Evolutionary conservation across 2,888 invertebrate genomes (phyloP).

Genomic region (Troides oblongomaculatus): DNA sequence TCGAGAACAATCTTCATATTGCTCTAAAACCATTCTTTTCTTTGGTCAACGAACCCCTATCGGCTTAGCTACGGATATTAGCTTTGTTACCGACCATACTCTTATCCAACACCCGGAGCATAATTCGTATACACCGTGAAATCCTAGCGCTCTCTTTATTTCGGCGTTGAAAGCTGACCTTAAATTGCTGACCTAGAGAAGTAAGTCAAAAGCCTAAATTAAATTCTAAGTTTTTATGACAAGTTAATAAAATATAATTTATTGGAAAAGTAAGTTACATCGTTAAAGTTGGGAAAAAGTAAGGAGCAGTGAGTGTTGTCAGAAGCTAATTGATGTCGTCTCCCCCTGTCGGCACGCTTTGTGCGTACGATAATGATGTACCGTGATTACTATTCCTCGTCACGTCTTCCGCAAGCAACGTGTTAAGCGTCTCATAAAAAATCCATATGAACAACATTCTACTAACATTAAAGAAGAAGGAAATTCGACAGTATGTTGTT

Average conservation of each 20-base stretch:
- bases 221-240: background rate
- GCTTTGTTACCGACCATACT: too few relatives aligned
- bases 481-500: background rate
- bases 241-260: background rate
- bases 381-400: constrained; percentile 18
- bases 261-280: background rate
- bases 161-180: too few relatives aligned
- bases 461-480: background rate
- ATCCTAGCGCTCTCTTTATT: too few relatives aligned
- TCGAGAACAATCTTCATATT: too few relatives aligned
- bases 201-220: background rate
- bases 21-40: too few relatives aligned
- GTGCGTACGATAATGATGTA: constrained; percentile 15
- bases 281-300: background rate
- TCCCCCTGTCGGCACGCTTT: constrained; percentile 1
- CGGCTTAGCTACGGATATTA: too few relatives aligned
- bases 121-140: too few relatives aligned
- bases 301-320: background rate
- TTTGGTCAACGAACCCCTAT: too few relatives aligned
- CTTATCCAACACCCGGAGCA: too few relatives aligned
- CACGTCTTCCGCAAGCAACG: constrained; percentile 13
- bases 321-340: constrained; percentile 12
- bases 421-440: background rate
- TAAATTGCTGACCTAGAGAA: too few relatives aligned
- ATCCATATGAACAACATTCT: background rate